A percentile compares a stretch with the other conserved stretches of the same genome.
Evolutionary conservation across 2,797 vertebrate genomes (phyloP).

Genomic region (Ataeniobius toweri): DNA sequence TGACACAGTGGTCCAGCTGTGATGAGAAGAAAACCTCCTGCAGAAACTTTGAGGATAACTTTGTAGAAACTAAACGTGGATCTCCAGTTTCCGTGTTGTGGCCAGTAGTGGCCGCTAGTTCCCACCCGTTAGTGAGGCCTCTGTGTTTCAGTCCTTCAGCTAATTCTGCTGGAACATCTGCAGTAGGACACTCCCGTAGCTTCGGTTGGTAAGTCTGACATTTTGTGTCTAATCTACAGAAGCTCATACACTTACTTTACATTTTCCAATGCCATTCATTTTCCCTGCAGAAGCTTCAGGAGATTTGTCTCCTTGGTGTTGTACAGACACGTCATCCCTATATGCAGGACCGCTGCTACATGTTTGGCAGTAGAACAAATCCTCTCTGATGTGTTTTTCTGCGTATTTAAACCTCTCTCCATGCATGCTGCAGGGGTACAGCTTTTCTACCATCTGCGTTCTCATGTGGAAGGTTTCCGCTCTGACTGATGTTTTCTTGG

Average conservation of each 20-base stretch:
- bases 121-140: background rate
- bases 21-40: too few relatives aligned
- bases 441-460: background rate
- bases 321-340: background rate
- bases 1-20: too few relatives aligned
- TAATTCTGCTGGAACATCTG: background rate
- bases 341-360: background rate
- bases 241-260: background rate
- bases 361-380: background rate
- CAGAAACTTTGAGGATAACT: too few relatives aligned
- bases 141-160: background rate
- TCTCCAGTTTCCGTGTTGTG: too few relatives aligned
- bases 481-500: background rate
- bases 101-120: background rate
- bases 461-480: slow-evolving; percentile 10
- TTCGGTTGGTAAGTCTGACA: background rate
- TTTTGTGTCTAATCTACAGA: too few relatives aligned
- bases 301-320: background rate
- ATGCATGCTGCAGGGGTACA: background rate
- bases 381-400: background rate
- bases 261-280: background rate
- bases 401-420: background rate
- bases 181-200: background rate
- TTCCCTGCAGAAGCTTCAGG: background rate
- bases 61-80: too few relatives aligned